phyloP scores from a whole-genome alignment of 1,140 invertebrate species.

The Maconellicoccus hirsutus region DNA sequence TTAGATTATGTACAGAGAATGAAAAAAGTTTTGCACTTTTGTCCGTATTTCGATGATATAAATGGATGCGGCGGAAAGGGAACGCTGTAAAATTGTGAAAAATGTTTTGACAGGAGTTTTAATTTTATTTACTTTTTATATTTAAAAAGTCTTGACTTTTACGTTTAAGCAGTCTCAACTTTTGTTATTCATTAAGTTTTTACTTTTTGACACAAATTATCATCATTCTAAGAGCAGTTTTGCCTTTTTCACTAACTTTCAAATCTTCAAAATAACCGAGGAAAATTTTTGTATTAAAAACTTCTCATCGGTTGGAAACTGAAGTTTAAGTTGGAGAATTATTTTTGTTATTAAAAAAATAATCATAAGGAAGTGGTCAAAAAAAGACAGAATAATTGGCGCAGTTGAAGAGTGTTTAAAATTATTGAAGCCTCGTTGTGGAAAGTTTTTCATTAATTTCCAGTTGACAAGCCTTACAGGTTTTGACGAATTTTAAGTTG shows the following conservation, averaged over 20 bases:
- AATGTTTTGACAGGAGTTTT: slow-evolving; percentile 7
- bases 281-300: background rate
- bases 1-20: background rate
- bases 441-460: too few species aligned
- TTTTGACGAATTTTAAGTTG: too few species aligned
- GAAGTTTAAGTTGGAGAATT: background rate
- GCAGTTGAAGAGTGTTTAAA: too few species aligned
- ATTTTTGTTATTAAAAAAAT: background rate
- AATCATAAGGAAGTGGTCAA: background rate
- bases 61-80: background rate
- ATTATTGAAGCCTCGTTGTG: too few species aligned
- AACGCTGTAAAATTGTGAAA: background rate
- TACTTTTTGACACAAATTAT: slow-evolving; percentile 1
- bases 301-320: background rate
- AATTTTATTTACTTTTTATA: background rate
- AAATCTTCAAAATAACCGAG: background rate
- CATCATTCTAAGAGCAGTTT: background rate
- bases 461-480: too few species aligned
- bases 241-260: background rate
- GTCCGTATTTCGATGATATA: background rate
- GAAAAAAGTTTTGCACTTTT: background rate
- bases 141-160: background rate
- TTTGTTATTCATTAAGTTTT: slow-evolving; percentile 3
- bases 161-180: background rate
- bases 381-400: background rate